Conservation (phyloP, 1,140 invertebrate species). For the Homarus americanus region DNA sequence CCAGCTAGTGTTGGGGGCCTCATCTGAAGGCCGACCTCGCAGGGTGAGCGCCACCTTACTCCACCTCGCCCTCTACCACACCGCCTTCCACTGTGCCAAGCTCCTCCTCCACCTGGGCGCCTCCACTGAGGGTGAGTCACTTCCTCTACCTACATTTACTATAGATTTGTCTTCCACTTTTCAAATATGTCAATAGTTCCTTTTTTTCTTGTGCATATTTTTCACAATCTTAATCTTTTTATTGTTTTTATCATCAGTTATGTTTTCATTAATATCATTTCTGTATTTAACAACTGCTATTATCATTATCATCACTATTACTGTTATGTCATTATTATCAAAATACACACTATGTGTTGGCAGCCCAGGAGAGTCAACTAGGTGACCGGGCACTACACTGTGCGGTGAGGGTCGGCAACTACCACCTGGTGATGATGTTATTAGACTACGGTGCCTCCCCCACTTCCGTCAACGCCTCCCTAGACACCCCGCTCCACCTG, state of each 20-base stretch:
- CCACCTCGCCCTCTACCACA: conserved; percentile 48
- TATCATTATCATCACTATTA: neutral
- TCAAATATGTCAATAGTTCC: no score
- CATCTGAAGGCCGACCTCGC: neutral
- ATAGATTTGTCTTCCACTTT: no score
- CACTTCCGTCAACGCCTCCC: conserved; percentile 34
- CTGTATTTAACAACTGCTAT: neutral
- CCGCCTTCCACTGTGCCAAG: conserved; percentile 46
- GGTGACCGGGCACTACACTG: conserved; percentile 47
- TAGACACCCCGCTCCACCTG: conserved; percentile 55
- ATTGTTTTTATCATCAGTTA: no score
- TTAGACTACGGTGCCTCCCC: conserved; percentile 49
- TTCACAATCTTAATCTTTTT: no score
- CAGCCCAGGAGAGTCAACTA: conserved; percentile 39
- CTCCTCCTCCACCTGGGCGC: conserved; percentile 41
- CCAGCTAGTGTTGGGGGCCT: conserved; percentile 34
- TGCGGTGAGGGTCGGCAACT: conserved; percentile 14
- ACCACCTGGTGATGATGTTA: conserved; percentile 37
- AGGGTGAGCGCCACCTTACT: conserved; percentile 38
- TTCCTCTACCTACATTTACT: neutral
- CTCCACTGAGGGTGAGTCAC: conserved; percentile 36
- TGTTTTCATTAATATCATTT: no score
- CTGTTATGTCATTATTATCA: neutral
- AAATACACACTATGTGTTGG: neutral
- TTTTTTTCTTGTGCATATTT: no score